phyloP scores from a whole-genome alignment of 2,113 vertebrate genomes.

The Hippocampus guttulatus region DNA sequence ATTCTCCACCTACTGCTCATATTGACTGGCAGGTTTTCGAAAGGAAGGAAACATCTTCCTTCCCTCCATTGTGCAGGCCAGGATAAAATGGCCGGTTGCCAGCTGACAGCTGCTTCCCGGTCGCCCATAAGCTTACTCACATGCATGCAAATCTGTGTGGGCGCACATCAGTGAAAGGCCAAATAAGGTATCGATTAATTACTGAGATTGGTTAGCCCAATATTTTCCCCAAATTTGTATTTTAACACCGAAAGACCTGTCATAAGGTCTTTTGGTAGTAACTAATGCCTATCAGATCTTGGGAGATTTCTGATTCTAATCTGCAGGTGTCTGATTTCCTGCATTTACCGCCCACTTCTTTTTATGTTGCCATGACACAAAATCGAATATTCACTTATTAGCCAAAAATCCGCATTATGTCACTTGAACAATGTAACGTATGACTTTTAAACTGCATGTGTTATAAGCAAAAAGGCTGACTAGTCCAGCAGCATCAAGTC shows the following conservation, averaged over 20 bases:
- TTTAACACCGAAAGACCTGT: not conserved
- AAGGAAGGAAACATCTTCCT: slow-evolving; percentile 68
- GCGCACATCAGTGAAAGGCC: not conserved
- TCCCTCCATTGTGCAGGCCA: slow-evolving; percentile 69
- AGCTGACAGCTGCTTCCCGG: slow-evolving; percentile 69
- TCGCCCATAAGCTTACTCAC: not conserved
- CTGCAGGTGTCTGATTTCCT: no score
- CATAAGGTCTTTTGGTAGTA: not conserved
- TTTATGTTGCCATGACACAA: not conserved
- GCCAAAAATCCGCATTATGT: not conserved
- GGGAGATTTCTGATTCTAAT: not conserved
- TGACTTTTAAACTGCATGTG: not conserved
- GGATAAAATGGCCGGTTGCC: slow-evolving; percentile 65
- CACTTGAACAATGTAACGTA: not conserved
- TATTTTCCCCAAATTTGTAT: not conserved
- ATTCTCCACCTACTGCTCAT: slow-evolving; percentile 27
- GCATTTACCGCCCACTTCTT: no score
- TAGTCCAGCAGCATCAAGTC: slow-evolving; percentile 13
- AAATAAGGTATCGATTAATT: not conserved
- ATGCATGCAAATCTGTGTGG: not conserved
- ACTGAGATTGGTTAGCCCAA: not conserved
- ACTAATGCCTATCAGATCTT: not conserved
- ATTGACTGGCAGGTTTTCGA: slow-evolving; percentile 32
- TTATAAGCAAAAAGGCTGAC: not conserved
- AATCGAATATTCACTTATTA: not conserved